Base-by-base conservation (phyloP, 1,140 invertebrate genomes). In the Diachasma alloeum region DNA sequence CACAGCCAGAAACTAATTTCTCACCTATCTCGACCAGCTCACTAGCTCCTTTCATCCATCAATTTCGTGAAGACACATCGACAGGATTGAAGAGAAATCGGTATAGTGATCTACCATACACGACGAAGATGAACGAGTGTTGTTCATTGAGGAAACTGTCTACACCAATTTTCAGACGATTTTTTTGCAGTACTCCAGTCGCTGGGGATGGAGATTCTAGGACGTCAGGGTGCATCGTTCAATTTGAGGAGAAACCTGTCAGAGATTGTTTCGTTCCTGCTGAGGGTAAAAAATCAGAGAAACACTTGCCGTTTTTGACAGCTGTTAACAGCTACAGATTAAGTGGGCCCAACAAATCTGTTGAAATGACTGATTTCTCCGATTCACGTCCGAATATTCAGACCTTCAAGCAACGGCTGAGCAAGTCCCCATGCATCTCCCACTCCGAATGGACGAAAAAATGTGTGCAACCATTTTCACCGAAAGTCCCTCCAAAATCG, bases 351-450 rank as follows among this genome's bases (percentile, higher is more conserved):
- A 46, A 71, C 4, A 19, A 59, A 11, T 71, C 63, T 11, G 24
- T 19, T 3, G 72, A 31, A 19, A 11, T 74, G 2, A 1, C 48
- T 1, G 67, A 82, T 36, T 70, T 76, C 0, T 56, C 19, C 42
- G 53, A 81, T 22, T 72, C 68, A n/a, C 76, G 15, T 31, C 78
- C 78, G 0, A 80, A 81, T n/a, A 42, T 56, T 17, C 36, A 78
- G 0, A 63, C 72, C n/a, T 26, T 80, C 22, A 83, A 84, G 53
- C 76, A 83, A 36, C 78, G 77, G n/a, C 71, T 80, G 59, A 81
- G 71, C 31, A 83, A 82, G 31, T 81, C 78, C 66, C 79, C 79
- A 26, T 1, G 6, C n/a, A 37, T 83, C 4, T 48, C 78, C n/a
- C 42, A 81, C 15, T 56, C 56, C 78, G 75, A 79, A 26, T 44